These are phyloP conservation scores for Bombus waltoni DNA, from an alignment of 1,140 invertebrate genomes.

Conservation along the genomic window DNA sequence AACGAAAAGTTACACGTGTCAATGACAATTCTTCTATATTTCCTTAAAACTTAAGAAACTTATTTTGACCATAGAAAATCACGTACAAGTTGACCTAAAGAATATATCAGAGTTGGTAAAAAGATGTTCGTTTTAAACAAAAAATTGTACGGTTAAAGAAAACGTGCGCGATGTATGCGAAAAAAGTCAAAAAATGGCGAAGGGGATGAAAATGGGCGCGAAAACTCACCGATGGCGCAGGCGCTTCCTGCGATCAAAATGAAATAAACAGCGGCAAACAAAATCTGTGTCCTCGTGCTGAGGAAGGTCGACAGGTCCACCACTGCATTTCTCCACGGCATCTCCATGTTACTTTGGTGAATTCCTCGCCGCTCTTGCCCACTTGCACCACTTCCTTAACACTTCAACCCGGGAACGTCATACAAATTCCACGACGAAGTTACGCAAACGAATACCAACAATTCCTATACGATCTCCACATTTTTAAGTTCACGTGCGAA, in stretches of 20 bases:
- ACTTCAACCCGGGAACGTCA: constrained; percentile 10
- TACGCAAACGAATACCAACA: constrained; percentile 24
- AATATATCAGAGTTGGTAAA: neutral
- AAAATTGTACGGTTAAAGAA: neutral
- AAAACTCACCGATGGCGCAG: constrained; percentile 65
- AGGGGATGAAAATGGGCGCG: constrained; percentile 38
- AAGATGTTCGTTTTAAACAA: neutral
- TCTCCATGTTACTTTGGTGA: constrained; percentile 45
- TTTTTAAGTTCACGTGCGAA: constrained; percentile 41
- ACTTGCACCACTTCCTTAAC: constrained; percentile 20
- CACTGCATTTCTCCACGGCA: constrained; percentile 35
- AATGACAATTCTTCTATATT: no score
- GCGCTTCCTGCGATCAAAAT: constrained; percentile 59
- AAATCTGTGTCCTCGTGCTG: constrained; percentile 56
- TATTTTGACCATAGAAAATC: neutral
- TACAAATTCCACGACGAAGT: neutral
- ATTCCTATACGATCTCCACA: constrained; percentile 45
- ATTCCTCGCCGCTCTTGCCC: constrained; percentile 24
- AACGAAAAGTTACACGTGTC: no score
- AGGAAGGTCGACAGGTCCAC: constrained; percentile 60
- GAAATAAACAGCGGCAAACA: constrained; percentile 59
- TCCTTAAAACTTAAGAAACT: neutral
- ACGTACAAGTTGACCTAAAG: neutral
- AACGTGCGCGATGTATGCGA: neutral
- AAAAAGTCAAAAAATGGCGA: neutral